Base-by-base conservation (phyloP, 2,113 vertebrate species). In the Dipodomys spectabilis region DNA sequence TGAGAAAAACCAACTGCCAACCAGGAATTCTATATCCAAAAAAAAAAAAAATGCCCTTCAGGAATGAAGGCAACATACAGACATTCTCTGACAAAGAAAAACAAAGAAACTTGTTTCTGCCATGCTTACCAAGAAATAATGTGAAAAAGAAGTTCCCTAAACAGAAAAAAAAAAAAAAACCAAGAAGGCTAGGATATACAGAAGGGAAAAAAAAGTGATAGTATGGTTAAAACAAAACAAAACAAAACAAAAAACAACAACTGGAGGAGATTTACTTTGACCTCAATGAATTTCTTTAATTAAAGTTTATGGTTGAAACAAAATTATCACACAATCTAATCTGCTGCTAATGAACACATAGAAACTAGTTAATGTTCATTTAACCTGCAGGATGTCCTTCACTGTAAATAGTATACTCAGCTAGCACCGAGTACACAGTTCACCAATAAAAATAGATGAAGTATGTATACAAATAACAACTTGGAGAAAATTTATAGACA, bases 181-280 rank as follows among this genome's bases (percentile, higher is more conserved):
- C 25, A 22, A 67, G 30, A 79, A 68, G 71, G 18, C 49, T 67
- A 39, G 18, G n/a, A 68, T 18, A 82, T 44, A 74, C 35, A 74
- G 49, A 94, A 84, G 74, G 32, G 20, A 86, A 83, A 83, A 67
- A 86, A 83, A 67, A n/a, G n/a, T 18, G 79, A 53, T 19, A 73
- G 75, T 82, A 91, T 39, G 15, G 23, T 32, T 39, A 39, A 72
- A 87, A 83, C 12, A 57, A 9, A 57, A 57, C 53, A 57, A 57
- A 12, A 57, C 53, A 49, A 49, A 53, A 53, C 8, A 53, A 9
- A 53, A 53, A 53, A 53, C 8, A 9, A 53, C 8, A 87, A 49
- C 1, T 62, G 8, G 57, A 30, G 7, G 6, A 71, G 23, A 82
- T 8, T 57, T 32, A 49, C 32, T 19, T 65, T 81, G 16, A 69